A percentile compares a stretch with the other conserved stretches of the same genome.
Evolutionary conservation across 2,797 vertebrate genomes (phyloP).

Genomic region (Balearica regulorum): DNA sequence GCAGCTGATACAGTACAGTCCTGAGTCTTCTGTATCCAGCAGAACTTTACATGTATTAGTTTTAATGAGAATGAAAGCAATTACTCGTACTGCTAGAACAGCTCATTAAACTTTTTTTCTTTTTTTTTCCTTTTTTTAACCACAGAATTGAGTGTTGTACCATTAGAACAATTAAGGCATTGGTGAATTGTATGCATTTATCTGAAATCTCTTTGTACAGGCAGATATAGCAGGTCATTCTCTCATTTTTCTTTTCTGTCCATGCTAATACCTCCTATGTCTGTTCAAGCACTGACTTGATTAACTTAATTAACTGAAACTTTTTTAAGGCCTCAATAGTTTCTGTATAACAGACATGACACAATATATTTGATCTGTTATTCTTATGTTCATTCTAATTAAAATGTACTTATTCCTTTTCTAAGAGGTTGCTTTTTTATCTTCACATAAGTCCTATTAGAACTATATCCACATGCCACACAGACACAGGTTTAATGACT

Average conservation of each 20-base stretch:
- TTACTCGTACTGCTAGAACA: not conserved
- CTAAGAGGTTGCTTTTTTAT: not conserved
- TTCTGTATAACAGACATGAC: slow-evolving; percentile 25
- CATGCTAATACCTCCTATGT: not conserved
- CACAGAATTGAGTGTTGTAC: not conserved
- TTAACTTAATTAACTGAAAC: slow-evolving; percentile 55
- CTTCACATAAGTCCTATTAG: not conserved
- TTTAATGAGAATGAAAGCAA: slow-evolving; percentile 45
- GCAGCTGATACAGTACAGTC: not conserved
- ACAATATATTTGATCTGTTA: slow-evolving; percentile 32
- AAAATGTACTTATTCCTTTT: slow-evolving; percentile 22
- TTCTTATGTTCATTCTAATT: slow-evolving; percentile 30
- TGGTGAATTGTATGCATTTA: not conserved
- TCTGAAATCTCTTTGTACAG: slow-evolving; percentile 21
- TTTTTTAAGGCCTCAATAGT: slow-evolving; percentile 11
- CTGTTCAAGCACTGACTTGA: slow-evolving; percentile 41
- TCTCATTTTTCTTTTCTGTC: slow-evolving; percentile 4
- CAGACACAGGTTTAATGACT: not conserved
- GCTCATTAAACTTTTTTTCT: not conserved
- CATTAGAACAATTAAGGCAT: slow-evolving; percentile 10
- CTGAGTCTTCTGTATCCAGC: not conserved
- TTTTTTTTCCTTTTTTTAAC: not conserved
- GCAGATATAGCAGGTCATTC: not conserved
- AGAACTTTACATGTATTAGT: not conserved
- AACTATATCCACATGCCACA: not conserved